Conservation (phyloP, 2,113 vertebrate species). For the Rhadina sibilatrix region DNA sequence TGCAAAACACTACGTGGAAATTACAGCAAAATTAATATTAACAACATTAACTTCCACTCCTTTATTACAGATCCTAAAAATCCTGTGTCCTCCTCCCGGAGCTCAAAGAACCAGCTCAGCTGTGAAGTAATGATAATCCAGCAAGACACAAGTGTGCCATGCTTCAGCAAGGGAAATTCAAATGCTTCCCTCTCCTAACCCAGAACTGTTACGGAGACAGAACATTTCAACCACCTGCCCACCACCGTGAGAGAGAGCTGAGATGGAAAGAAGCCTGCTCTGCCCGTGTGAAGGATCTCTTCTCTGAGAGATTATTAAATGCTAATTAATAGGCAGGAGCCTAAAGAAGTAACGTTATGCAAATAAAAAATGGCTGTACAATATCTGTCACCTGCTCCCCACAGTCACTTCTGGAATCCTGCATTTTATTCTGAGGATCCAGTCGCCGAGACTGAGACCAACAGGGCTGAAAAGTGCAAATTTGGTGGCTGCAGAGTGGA, state of each 20-base stretch:
- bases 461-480: neutral
- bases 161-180: neutral
- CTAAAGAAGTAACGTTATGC: neutral
- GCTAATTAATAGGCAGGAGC: neutral
- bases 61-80: neutral
- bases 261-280: neutral
- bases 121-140: neutral
- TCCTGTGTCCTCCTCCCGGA: neutral
- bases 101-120: neutral
- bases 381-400: neutral
- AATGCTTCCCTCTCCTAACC: constrained; percentile 5
- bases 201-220: neutral
- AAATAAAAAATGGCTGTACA: neutral
- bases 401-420: neutral
- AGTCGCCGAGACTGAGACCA: neutral
- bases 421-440: neutral
- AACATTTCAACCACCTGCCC: neutral
- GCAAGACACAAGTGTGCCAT: neutral
- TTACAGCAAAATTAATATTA: neutral
- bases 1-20: neutral
- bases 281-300: neutral
- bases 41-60: neutral
- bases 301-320: neutral
- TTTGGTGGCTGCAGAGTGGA: neutral
- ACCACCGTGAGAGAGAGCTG: neutral